Base-by-base conservation (phyloP, 2,888 invertebrate genomes). In the Lymantria monacha region DNA sequence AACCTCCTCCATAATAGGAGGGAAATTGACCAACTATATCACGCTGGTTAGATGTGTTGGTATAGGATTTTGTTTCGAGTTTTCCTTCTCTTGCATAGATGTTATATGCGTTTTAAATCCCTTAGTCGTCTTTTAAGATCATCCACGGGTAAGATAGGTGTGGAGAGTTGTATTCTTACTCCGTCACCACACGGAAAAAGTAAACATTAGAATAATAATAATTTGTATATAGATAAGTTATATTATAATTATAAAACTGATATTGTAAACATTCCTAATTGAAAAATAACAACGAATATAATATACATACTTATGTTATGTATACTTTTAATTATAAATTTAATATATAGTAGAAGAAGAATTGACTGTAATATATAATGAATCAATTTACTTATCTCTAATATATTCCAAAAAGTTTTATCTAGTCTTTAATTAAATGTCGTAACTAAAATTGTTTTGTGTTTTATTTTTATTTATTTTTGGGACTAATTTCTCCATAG, bases 401-500 rank as follows among this genome's bases (percentile, higher is more conserved):
- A 37, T 55, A 58, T 54, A 65, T 59, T 57, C 62, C 59, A 65
- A 59, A 63, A 56, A 66, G 52, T 58, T 48, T 47, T 58, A 48
- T 69, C 59, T 67, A 67, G 69, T 69, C 69, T 57, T 58, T 55
- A 46, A 63, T 46, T 57, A 63, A 62, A 64, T 0, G 15, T 8
- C n/a, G 7, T 36, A 36, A 11, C 36, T 11, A 9, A 36, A 41
- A 14, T 14, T 14, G 41, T 41, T 36, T 7, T 36, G 36, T 11
- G n/a, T 36, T 36, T 11, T 36, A 36, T 36, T 11, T 9, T 36
- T 14, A 9, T 10, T 41, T 8, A 14, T 10, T 14, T 14, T 41
- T 13, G 9, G 0, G 9, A 40, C 12, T 37, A n/a, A n/a, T n/a
- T n/a, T n/a, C n/a, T n/a, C n/a, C n/a, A n/a, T n/a, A n/a, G n/a